phyloP scores from a whole-genome alignment of 1,140 invertebrate genomes.

The Neotoxoptera formosana region DNA sequence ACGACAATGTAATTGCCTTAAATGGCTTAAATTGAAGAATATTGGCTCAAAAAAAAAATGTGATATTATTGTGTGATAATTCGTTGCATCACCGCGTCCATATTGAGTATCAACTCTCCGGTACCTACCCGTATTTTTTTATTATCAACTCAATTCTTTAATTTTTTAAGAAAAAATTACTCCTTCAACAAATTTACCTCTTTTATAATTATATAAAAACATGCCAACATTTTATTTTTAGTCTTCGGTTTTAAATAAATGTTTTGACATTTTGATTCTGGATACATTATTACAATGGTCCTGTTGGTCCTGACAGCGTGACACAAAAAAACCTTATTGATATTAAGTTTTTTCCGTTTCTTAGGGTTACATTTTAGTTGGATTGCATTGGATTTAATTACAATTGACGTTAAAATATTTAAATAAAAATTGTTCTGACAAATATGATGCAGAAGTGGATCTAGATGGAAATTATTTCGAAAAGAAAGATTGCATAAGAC shows the following conservation, averaged over 20 bases:
- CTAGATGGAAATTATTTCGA: neutral
- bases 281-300: neutral
- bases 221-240: neutral
- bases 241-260: neutral
- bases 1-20: slow-evolving; percentile 17
- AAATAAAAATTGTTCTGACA: neutral
- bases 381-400: neutral
- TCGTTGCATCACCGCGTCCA: neutral
- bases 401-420: neutral
- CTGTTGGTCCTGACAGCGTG: neutral
- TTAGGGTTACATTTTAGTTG: neutral
- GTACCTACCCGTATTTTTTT: neutral
- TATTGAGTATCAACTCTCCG: neutral
- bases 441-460: neutral
- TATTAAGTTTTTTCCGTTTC: neutral
- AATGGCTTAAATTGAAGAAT: slow-evolving; percentile 31
- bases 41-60: neutral
- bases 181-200: neutral
- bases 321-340: neutral
- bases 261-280: neutral
- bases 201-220: neutral
- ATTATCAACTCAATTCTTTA: neutral
- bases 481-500: neutral
- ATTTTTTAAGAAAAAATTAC: neutral
- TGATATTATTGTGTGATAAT: neutral